Conservation (phyloP, 2,797 vertebrate genomes). For the Anguilla megastoma region DNA sequence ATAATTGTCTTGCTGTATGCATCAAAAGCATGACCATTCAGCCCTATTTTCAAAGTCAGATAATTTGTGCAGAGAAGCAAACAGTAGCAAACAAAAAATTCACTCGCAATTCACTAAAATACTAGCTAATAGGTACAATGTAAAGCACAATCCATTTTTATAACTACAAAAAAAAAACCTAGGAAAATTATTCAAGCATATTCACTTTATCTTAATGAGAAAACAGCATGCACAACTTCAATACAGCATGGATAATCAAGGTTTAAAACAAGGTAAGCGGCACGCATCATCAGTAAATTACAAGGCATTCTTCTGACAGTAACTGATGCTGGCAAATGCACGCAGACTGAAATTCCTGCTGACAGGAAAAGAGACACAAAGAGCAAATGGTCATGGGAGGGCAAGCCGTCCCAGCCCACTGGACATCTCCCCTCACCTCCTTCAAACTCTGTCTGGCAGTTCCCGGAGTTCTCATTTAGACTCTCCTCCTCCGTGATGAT, state of each 20-base stretch:
- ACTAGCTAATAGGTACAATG: background rate
- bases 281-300: constrained; percentile 61
- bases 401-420: background rate
- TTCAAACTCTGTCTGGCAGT: constrained; percentile 95
- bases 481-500: constrained; percentile 98
- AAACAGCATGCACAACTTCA: constrained; percentile 4
- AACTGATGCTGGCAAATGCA: constrained; percentile 40
- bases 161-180: background rate
- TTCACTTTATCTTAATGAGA: background rate
- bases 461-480: constrained; percentile 92
- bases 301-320: constrained; percentile 48
- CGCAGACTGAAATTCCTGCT: constrained; percentile 40
- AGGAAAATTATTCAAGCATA: background rate
- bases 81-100: background rate
- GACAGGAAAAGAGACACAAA: constrained; percentile 41
- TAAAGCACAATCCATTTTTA: background rate
- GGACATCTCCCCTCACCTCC: constrained; percentile 72
- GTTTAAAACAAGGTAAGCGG: constrained; percentile 27
- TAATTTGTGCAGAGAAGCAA: background rate
- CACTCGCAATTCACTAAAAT: background rate
- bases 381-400: background rate
- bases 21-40: background rate
- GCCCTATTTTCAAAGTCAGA: background rate
- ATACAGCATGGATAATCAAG: constrained; percentile 49
- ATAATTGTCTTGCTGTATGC: background rate